phyloP scores from a whole-genome alignment of 2,888 invertebrate genomes.

The Agrotis clavis region DNA sequence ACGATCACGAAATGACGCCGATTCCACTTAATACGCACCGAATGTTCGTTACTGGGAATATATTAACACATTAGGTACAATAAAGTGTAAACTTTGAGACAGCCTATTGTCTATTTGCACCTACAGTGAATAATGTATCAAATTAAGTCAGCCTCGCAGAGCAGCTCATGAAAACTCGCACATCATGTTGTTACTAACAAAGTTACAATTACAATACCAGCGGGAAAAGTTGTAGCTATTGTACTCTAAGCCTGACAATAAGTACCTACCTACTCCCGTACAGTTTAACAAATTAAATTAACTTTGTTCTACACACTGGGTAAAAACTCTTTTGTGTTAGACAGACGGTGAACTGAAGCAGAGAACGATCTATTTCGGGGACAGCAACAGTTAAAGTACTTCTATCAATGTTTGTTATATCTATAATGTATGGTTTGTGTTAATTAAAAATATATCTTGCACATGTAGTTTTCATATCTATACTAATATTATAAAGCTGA shows the following conservation, averaged over 20 bases:
- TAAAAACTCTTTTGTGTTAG: conserved; percentile 11
- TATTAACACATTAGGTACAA: neutral
- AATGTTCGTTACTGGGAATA: neutral
- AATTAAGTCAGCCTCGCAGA: conserved; percentile 13
- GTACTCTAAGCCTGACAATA: conserved; percentile 26
- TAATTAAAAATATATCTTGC: neutral
- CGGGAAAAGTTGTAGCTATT: conserved; percentile 25
- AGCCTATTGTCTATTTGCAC: neutral
- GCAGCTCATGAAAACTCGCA: neutral
- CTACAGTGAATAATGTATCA: conserved; percentile 9
- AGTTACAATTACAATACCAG: conserved; percentile 36
- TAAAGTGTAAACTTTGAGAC: neutral
- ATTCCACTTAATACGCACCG: neutral
- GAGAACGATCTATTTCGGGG: neutral
- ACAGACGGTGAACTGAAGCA: neutral
- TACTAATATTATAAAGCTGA: too few species aligned
- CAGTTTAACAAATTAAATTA: conserved; percentile 41
- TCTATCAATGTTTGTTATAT: neutral
- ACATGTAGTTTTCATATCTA: neutral
- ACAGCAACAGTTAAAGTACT: neutral
- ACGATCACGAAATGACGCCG: conserved; percentile 7
- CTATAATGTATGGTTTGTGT: neutral
- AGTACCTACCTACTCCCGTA: conserved; percentile 4
- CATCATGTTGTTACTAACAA: conserved; percentile 25
- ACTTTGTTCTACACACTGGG: conserved; percentile 25